phyloP scores from a whole-genome alignment of 2,888 invertebrate genomes.

The Xestia rhomboidea region DNA sequence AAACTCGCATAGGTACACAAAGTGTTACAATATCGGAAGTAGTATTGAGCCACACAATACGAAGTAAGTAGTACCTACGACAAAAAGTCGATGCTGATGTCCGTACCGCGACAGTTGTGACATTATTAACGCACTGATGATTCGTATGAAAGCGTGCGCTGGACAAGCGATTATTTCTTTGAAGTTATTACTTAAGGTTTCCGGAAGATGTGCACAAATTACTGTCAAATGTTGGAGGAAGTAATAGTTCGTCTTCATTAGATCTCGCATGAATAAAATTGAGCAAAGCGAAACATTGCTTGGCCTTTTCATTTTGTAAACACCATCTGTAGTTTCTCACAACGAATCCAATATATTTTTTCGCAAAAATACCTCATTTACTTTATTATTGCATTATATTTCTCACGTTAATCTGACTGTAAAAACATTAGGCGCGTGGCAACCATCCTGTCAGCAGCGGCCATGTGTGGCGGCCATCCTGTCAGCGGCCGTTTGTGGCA shows the following conservation, averaged over 20 bases:
- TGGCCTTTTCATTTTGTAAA: neutral
- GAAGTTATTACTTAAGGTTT: slow-evolving; percentile 40
- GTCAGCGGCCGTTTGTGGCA: neutral
- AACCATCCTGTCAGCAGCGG: neutral
- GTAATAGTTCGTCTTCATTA: neutral
- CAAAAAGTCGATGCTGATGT: slow-evolving; percentile 35
- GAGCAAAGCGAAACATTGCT: slow-evolving; percentile 6
- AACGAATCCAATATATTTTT: neutral
- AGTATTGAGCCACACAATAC: too few species aligned
- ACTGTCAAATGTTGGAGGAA: slow-evolving; percentile 3
- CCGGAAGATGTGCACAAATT: slow-evolving; percentile 33
- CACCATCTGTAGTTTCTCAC: neutral
- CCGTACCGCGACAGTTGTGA: slow-evolving; percentile 60
- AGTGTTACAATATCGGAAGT: slow-evolving; percentile 46
- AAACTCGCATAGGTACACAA: too few species aligned
- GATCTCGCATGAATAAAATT: slow-evolving; percentile 14
- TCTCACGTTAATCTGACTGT: slow-evolving; percentile 56
- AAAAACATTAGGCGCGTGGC: slow-evolving; percentile 64
- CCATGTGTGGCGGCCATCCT: slow-evolving; percentile 25
- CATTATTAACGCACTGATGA: slow-evolving; percentile 69
- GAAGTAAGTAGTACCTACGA: slow-evolving; percentile 12
- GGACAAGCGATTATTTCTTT: slow-evolving; percentile 60
- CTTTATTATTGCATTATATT: slow-evolving; percentile 38
- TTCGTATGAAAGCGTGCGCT: slow-evolving; percentile 67
- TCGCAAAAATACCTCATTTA: neutral